phyloP scores from a whole-genome alignment of 2,888 invertebrate species.

The Amblyjoppa proteus region DNA sequence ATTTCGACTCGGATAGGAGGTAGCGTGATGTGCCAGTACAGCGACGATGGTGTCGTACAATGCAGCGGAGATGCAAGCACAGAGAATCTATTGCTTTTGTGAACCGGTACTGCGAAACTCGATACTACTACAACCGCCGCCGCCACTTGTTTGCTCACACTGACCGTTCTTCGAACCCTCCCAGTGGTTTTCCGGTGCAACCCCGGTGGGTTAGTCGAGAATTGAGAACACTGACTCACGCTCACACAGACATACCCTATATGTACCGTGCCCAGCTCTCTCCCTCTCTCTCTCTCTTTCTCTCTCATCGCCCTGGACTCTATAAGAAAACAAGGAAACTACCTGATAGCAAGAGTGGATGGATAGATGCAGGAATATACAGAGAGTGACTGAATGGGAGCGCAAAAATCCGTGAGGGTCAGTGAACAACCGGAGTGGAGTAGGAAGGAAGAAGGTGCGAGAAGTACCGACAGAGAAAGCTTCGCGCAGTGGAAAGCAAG shows the following conservation, averaged over 20 bases:
- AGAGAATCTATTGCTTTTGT: background rate
- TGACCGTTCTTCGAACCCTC: background rate
- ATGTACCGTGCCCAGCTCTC: too few species aligned
- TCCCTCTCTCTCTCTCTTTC: background rate
- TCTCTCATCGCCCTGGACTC: background rate
- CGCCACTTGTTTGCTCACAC: background rate
- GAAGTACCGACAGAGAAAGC: slow-evolving; percentile 11
- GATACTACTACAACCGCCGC: background rate
- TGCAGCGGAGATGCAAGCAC: background rate
- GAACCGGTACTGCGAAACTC: background rate
- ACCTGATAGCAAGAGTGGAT: slow-evolving; percentile 54
- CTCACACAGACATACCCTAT: background rate
- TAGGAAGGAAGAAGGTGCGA: background rate
- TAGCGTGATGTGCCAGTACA: background rate
- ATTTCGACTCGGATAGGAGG: too few species aligned
- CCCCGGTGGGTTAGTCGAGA: background rate
- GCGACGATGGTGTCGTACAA: background rate
- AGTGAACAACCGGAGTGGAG: background rate
- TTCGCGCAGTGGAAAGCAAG: slow-evolving; percentile 60
- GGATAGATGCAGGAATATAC: slow-evolving; percentile 44
- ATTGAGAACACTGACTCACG: slow-evolving; percentile 8
- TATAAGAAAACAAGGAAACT: slow-evolving; percentile 68
- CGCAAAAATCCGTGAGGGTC: slow-evolving; percentile 2
- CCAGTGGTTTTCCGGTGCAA: background rate
- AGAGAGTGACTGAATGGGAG: background rate